Percentiles rank a stretch among this genome's conserved stretches.
These are phyloP conservation scores for Drosophila gaucha DNA, from an alignment of 2,888 invertebrate genomes.

Conservation along the genomic window DNA sequence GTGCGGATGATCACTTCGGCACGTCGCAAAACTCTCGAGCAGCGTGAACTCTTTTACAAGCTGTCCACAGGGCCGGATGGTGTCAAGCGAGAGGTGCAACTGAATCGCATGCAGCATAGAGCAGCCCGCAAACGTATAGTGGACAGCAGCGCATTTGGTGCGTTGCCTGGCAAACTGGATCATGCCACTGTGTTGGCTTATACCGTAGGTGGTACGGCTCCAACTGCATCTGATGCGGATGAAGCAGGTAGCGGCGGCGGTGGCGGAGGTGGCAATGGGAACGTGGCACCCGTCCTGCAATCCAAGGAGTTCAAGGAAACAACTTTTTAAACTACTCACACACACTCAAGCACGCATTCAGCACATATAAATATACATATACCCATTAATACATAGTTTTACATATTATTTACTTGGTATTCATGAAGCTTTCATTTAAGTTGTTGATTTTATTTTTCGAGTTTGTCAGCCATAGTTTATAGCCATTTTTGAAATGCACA, in stretches of 20 bases:
- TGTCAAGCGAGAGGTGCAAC: slow-evolving; percentile 86
- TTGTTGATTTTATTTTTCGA: slow-evolving; percentile 53
- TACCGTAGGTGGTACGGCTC: slow-evolving; percentile 87
- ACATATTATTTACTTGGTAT: slow-evolving; percentile 46
- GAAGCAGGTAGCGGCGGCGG: slow-evolving; percentile 4
- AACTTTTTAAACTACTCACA: slow-evolving; percentile 75
- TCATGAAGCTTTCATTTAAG: slow-evolving; percentile 48
- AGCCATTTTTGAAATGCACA: slow-evolving; percentile 68
- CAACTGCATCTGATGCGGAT: slow-evolving; percentile 8
- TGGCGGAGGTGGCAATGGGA: slow-evolving; percentile 47
- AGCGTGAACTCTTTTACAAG: slow-evolving; percentile 90
- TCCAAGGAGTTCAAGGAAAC: slow-evolving; percentile 84
- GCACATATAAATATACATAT: slow-evolving; percentile 35
- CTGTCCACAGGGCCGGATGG: slow-evolving; percentile 86
- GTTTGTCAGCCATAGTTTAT: slow-evolving; percentile 64
- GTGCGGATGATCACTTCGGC: slow-evolving; percentile 92
- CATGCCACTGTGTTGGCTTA: slow-evolving; percentile 94
- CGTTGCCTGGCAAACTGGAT: slow-evolving; percentile 94
- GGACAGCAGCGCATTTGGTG: slow-evolving; percentile 89
- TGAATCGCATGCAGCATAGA: slow-evolving; percentile 88
- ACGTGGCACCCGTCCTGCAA: slow-evolving; percentile 72
- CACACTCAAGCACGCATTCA: slow-evolving; percentile 27
- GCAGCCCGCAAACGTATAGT: slow-evolving; percentile 89
- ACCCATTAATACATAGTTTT: slow-evolving; percentile 31
- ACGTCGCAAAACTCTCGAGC: slow-evolving; percentile 92